Evolutionary conservation across 37 sponge, comb jelly and placozoan species (phyloP).

Genomic region (Mnemiopsis leidyi): DNA sequence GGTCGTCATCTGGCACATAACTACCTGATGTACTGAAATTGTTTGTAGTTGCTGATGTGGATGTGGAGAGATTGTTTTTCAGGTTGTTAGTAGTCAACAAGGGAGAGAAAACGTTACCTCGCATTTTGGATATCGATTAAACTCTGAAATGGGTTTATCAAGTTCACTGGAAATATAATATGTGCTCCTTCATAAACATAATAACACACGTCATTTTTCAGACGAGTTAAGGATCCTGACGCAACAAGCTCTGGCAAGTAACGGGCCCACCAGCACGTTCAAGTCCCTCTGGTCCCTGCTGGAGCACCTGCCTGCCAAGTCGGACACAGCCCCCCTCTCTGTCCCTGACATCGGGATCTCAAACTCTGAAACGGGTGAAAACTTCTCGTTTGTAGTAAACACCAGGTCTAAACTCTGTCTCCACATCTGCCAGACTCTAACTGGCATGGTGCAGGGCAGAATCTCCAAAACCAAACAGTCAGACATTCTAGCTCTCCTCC

Average conservation of each 20-base stretch:
- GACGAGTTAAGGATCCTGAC: slow-evolving; percentile 8
- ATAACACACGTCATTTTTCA: slow-evolving; percentile 9
- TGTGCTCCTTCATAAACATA: background rate
- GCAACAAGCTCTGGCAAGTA: slow-evolving; percentile 23
- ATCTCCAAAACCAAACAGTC: background rate
- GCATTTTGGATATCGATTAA: too few species aligned
- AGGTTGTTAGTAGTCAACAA: too few species aligned
- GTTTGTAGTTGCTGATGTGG: too few species aligned
- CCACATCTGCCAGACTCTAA: slow-evolving; percentile 13
- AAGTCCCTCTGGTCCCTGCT: slow-evolving; percentile 24
- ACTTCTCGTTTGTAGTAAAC: background rate
- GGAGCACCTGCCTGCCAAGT: slow-evolving; percentile 6
- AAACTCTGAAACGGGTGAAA: background rate
- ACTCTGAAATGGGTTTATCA: too few species aligned
- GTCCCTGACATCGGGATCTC: background rate
- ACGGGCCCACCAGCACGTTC: background rate
- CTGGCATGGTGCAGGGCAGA: slow-evolving; percentile 3
- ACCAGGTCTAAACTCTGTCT: slow-evolving; percentile 25
- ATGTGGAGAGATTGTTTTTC: too few species aligned
- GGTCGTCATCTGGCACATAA: too few species aligned
- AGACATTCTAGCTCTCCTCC: slow-evolving; percentile 34
- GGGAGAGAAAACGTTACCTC: too few species aligned
- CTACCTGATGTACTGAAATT: too few species aligned
- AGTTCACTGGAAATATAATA: too few species aligned
- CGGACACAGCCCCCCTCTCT: background rate